Evolutionary conservation across 2,797 vertebrate species (phyloP).

Genomic region (Steatocranus sp.): DNA sequence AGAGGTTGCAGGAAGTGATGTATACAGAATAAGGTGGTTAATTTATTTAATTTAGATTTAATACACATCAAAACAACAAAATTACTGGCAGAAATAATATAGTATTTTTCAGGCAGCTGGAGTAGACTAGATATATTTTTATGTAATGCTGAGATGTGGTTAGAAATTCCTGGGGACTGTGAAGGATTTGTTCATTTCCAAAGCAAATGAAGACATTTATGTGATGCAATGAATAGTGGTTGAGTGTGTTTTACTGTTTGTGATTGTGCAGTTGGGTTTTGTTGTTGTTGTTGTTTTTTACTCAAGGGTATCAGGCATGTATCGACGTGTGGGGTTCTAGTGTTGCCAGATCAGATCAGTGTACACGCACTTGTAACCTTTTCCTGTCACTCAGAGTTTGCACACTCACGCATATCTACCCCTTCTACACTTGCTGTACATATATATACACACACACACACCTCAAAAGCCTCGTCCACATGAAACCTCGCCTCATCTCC

Average conservation of each 20-base stretch:
- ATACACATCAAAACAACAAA: neutral
- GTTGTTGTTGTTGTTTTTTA: neutral
- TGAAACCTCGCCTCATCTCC: constrained; percentile 30
- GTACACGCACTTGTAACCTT: constrained; percentile 9
- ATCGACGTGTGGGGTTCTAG: neutral
- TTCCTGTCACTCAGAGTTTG: neutral
- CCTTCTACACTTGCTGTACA: neutral
- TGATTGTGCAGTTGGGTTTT: neutral
- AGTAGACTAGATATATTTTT: neutral
- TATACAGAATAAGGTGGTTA: neutral
- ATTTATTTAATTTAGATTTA: too few species aligned
- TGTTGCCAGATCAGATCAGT: neutral
- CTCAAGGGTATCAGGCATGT: neutral
- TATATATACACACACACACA: neutral
- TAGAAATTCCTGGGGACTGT: neutral
- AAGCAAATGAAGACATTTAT: neutral
- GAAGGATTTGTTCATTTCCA: neutral
- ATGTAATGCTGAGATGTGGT: neutral
- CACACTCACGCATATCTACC: neutral
- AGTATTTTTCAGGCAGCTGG: neutral
- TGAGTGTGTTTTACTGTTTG: neutral
- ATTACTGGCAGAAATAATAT: neutral
- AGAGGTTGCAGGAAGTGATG: neutral
- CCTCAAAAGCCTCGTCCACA: constrained; percentile 10
- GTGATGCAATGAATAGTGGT: neutral